Conservation (phyloP, 1,140 invertebrate species). For the Drosophila littoralis region DNA sequence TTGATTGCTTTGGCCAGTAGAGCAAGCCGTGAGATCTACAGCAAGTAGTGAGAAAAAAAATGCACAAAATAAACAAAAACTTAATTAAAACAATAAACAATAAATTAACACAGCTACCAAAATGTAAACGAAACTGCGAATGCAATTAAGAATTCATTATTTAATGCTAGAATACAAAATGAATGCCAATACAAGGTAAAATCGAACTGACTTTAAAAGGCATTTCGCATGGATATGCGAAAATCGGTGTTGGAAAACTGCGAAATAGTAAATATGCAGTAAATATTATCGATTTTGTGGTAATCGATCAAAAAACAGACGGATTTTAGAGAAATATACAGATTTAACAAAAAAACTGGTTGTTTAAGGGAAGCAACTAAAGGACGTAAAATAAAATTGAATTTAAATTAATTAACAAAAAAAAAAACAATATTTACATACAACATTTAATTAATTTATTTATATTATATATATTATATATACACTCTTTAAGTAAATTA, state of each 20-base stretch:
- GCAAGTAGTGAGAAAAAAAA: neutral
- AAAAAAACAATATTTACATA: too few relatives aligned
- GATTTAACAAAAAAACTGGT: too few relatives aligned
- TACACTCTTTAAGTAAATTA: too few relatives aligned
- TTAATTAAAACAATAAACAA: conserved; percentile 60
- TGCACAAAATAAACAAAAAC: conserved; percentile 14
- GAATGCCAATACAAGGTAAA: conserved; percentile 71
- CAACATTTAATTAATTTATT: too few relatives aligned
- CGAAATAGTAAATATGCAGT: neutral
- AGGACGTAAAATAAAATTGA: too few relatives aligned
- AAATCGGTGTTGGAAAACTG: neutral
- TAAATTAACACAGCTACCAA: conserved; percentile 41
- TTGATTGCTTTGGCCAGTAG: conserved; percentile 34
- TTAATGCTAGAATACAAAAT: conserved; percentile 29
- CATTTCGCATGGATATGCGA: neutral
- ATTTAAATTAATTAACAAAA: neutral
- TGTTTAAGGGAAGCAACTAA: too few relatives aligned
- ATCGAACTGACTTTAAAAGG: conserved; percentile 40
- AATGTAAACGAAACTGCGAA: conserved; percentile 24
- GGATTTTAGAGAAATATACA: neutral
- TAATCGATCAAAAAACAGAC: neutral
- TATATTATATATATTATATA: too few relatives aligned
- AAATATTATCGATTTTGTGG: neutral
- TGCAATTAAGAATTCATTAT: conserved; percentile 35
- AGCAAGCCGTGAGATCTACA: conserved; percentile 24